A percentile compares a stretch with the other conserved stretches of the same genome.
These are phyloP conservation scores for Catocala fraxini DNA, from an alignment of 2,888 invertebrate genomes.

Conservation along the genomic window DNA sequence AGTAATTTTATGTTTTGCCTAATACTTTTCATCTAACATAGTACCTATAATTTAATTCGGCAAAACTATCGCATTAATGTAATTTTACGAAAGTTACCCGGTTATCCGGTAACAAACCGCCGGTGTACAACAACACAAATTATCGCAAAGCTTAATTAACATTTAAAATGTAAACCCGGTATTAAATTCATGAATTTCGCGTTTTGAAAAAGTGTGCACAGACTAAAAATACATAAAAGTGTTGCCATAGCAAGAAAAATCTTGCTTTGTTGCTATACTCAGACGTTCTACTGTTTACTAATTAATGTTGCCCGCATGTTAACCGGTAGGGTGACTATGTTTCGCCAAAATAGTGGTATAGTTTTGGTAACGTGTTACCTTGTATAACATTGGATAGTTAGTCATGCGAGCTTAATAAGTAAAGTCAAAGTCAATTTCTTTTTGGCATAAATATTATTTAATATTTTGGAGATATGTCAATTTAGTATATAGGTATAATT, in stretches of 20 bases:
- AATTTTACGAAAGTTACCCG: conserved; percentile 34
- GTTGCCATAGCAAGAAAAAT: conserved; percentile 66
- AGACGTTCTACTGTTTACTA: conserved; percentile 81
- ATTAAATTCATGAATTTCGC: conserved; percentile 59
- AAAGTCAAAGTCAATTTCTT: too few species aligned
- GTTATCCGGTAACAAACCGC: conserved; percentile 33
- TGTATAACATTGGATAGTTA: too few species aligned
- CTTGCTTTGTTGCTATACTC: conserved; percentile 74
- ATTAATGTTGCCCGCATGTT: conserved; percentile 84
- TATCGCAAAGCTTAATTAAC: conserved; percentile 52
- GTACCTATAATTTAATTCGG: conserved; percentile 12
- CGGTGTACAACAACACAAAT: conserved; percentile 38
- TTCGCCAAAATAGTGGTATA: too few species aligned
- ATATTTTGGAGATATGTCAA: too few species aligned
- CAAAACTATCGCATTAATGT: conserved; percentile 18
- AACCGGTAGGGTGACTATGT: conserved; percentile 59
- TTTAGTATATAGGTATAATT: too few species aligned
- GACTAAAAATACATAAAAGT: conserved; percentile 54
- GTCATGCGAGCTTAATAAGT: too few species aligned
- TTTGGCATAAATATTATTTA: too few species aligned
- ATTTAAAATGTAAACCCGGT: conserved; percentile 52
- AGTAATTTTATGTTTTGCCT: too few species aligned
- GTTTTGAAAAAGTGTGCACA: conserved; percentile 55
- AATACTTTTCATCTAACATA: neutral
- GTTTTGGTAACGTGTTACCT: too few species aligned